These are phyloP conservation scores for Chloroceryle inda DNA, from an alignment of 2,797 vertebrate genomes.

Conservation along the genomic window DNA sequence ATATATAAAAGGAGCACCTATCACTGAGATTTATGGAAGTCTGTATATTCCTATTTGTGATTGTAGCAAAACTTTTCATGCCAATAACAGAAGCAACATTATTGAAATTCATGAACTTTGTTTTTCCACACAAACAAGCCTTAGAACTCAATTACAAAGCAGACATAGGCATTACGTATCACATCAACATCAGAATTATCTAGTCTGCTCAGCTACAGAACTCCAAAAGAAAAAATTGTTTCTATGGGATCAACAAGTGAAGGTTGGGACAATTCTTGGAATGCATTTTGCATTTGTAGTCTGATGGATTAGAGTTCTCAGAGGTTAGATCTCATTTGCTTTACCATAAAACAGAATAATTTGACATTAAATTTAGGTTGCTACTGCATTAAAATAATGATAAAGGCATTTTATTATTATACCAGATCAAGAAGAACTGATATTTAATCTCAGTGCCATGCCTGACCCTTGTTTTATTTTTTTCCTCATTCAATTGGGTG, in stretches of 20 bases:
- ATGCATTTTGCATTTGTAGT: background rate
- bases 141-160: conserved; percentile 5
- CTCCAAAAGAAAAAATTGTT: background rate
- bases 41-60: background rate
- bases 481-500: background rate
- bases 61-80: background rate
- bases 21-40: background rate
- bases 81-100: background rate
- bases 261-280: background rate
- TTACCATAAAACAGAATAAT: background rate
- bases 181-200: background rate
- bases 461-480: fast-evolving
- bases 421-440: background rate
- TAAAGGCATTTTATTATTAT: background rate
- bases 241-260: background rate
- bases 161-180: background rate
- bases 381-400: background rate
- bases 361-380: background rate
- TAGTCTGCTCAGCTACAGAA: background rate
- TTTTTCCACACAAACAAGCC: background rate
- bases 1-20: background rate
- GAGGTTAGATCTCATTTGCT: background rate
- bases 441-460: background rate
- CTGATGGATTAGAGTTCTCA: background rate
- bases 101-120: background rate